phyloP scores from a whole-genome alignment of 2,113 vertebrate genomes.

The Falcunculus frontatus region DNA sequence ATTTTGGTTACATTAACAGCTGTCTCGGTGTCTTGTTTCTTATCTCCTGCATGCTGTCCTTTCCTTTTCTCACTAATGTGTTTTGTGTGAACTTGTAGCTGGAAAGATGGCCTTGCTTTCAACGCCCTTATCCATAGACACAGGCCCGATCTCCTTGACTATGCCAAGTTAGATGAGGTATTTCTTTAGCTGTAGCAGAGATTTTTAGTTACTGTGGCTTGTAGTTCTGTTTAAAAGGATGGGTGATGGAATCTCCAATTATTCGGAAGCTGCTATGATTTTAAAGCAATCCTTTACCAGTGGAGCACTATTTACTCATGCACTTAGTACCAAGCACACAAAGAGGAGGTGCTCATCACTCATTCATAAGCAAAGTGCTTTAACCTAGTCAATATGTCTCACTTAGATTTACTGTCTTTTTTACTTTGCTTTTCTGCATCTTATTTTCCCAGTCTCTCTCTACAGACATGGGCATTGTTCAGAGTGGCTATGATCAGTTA shows the following conservation, averaged over 20 bases:
- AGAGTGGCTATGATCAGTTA: neutral
- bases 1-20: conserved; percentile 56
- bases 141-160: conserved; percentile 65
- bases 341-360: conserved; percentile 7
- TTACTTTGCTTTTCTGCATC: neutral
- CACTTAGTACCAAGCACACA: neutral
- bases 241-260: conserved; percentile 9
- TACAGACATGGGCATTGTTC: neutral
- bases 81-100: conserved; percentile 53
- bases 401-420: neutral
- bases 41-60: conserved; percentile 46
- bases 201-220: conserved; percentile 18
- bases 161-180: conserved; percentile 61
- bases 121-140: conserved; percentile 63
- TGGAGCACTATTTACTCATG: neutral
- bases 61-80: conserved; percentile 23
- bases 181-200: conserved; percentile 14
- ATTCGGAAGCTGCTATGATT: neutral
- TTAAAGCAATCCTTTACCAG: neutral
- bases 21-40: conserved; percentile 46
- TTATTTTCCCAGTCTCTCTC: neutral
- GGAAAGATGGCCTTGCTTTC: conserved; percentile 61
- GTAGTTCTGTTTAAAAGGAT: conserved; percentile 71
- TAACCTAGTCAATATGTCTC: neutral
- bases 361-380: conserved; percentile 3